These are phyloP conservation scores for Theretra japonica DNA, from an alignment of 2,888 invertebrate genomes.

Conservation along the genomic window DNA sequence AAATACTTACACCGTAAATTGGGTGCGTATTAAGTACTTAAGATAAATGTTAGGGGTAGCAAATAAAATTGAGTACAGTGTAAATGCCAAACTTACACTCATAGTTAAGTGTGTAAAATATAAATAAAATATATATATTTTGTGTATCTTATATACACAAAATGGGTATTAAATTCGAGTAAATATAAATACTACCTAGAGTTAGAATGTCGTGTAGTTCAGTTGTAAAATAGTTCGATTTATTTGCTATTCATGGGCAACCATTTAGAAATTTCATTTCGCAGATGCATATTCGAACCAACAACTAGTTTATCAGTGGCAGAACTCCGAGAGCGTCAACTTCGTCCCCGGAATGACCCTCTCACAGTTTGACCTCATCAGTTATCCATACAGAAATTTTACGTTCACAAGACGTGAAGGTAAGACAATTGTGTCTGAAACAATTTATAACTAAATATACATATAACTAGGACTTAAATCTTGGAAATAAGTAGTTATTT, in stretches of 20 bases:
- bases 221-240: neutral
- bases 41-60: neutral
- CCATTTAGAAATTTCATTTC: constrained; percentile 42
- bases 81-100: neutral
- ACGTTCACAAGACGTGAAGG: constrained; percentile 92
- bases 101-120: too few species aligned
- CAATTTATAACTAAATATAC: constrained; percentile 29
- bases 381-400: constrained; percentile 92
- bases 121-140: too few species aligned
- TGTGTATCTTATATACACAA: too few species aligned
- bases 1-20: neutral
- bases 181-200: neutral
- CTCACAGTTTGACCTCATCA: constrained; percentile 97
- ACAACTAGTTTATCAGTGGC: constrained; percentile 95
- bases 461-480: neutral
- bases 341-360: constrained; percentile 96
- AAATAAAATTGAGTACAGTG: neutral
- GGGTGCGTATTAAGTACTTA: neutral
- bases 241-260: neutral
- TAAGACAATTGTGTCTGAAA: constrained; percentile 53
- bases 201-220: neutral
- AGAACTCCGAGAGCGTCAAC: constrained; percentile 91
- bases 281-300: constrained; percentile 95
- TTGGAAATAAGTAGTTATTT: neutral
- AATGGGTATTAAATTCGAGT: too few species aligned